Evolutionary conservation across 2,113 vertebrate species (phyloP).

Genomic region (Sapayoa aenigma): DNA sequence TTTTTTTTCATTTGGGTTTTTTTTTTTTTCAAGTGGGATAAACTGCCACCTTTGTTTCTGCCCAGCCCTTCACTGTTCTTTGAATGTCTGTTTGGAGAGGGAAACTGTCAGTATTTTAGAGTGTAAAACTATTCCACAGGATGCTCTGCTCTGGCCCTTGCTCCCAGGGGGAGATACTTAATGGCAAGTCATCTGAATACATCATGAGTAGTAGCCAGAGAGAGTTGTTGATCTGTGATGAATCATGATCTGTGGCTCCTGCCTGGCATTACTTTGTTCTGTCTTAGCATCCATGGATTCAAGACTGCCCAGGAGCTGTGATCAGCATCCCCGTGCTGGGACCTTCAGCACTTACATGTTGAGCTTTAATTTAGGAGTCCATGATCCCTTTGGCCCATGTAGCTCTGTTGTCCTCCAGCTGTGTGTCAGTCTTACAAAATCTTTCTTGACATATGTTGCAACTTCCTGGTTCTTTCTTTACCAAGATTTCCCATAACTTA

Average conservation of each 20-base stretch:
- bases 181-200: neutral
- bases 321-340: neutral
- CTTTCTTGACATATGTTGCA: neutral
- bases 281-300: neutral
- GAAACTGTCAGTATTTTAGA: constrained; percentile 39
- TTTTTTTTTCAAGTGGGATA: constrained; percentile 51
- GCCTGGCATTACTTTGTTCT: neutral
- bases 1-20: neutral
- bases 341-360: neutral
- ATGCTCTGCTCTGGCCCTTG: constrained; percentile 8
- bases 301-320: constrained; percentile 26
- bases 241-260: neutral
- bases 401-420: constrained; percentile 16
- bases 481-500: neutral
- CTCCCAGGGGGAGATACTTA: constrained; percentile 9
- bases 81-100: constrained; percentile 61
- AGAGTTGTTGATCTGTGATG: constrained; percentile 2
- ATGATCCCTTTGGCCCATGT: neutral
- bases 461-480: neutral
- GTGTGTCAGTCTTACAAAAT: neutral
- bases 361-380: neutral
- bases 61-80: constrained; percentile 58
- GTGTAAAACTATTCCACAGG: neutral
- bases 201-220: constrained; percentile 30
- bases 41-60: constrained; percentile 69